Percentiles rank a stretch among this genome's conserved stretches.
These are phyloP conservation scores for Apamea sordens DNA, from an alignment of 2,888 invertebrate species.

Conservation along the genomic window DNA sequence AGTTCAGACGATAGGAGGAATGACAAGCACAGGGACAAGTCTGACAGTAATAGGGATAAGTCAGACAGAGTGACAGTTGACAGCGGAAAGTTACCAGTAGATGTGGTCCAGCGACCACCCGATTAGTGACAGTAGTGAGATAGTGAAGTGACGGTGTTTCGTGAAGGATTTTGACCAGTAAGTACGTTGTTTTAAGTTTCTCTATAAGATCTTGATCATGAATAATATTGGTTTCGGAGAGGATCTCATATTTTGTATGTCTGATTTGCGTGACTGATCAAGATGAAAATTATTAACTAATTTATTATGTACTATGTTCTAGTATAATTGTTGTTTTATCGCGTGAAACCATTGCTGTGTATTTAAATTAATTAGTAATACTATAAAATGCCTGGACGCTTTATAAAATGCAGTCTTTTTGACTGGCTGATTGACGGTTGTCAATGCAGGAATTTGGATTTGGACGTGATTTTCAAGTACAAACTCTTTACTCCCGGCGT, in stretches of 20 bases:
- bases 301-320: constrained; percentile 58
- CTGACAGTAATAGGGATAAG: constrained; percentile 63
- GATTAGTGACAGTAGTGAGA: constrained; percentile 73
- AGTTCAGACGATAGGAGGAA: constrained; percentile 76
- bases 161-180: constrained; percentile 67
- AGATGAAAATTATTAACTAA: constrained; percentile 44
- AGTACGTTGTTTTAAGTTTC: constrained; percentile 47
- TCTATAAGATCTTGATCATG: constrained; percentile 54
- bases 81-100: constrained; percentile 77
- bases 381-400: constrained; percentile 44
- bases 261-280: constrained; percentile 46
- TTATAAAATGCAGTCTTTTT: constrained; percentile 43
- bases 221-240: constrained; percentile 48
- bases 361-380: constrained; percentile 24
- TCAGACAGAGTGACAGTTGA: constrained; percentile 69
- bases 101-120: constrained; percentile 80
- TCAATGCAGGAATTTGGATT: constrained; percentile 47
- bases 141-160: constrained; percentile 60
- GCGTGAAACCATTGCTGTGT: constrained; percentile 42
- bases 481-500: constrained; percentile 40
- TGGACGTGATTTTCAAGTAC: constrained; percentile 57
- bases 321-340: constrained; percentile 54
- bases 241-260: constrained; percentile 64
- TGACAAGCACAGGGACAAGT: constrained; percentile 74
- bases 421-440: constrained; percentile 15